Conservation (phyloP, 1,140 invertebrate species). For the Hycleus cichorii region DNA sequence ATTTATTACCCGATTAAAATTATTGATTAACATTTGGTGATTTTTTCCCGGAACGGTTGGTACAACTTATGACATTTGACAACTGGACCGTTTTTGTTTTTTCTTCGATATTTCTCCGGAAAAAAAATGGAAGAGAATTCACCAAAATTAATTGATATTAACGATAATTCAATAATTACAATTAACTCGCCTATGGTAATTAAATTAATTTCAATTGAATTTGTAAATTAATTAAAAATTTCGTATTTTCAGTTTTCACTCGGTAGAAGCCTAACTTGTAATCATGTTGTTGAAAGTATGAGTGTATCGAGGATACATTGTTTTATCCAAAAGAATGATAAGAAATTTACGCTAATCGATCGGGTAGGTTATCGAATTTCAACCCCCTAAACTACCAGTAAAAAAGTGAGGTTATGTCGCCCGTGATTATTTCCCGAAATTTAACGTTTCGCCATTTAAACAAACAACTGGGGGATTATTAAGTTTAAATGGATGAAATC, state of each 20-base stretch:
- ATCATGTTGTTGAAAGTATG: slow-evolving; percentile 3
- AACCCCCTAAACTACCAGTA: no score
- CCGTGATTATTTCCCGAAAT: no score
- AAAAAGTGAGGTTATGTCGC: no score
- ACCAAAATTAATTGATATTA: slow-evolving; percentile 2
- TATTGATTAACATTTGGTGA: not conserved
- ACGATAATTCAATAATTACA: not conserved
- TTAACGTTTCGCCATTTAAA: not conserved
- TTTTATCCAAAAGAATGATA: slow-evolving; percentile 5
- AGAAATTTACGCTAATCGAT: slow-evolving; percentile 3
- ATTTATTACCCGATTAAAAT: no score
- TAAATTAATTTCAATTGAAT: not conserved
- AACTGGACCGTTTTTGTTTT: no score
- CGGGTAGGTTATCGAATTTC: not conserved
- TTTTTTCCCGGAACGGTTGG: not conserved
- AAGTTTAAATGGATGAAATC: no score
- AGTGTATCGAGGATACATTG: slow-evolving; percentile 11
- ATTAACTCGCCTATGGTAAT: slow-evolving; percentile 1
- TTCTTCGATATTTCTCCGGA: no score
- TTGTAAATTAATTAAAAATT: not conserved
- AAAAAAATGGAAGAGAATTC: slow-evolving; percentile 8
- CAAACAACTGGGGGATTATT: no score
- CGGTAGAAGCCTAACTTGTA: slow-evolving; percentile 8
- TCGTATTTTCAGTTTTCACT: slow-evolving; percentile 11
- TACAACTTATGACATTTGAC: not conserved